phyloP scores from a whole-genome alignment of 2,113 vertebrate species.

The Bucco capensis region DNA sequence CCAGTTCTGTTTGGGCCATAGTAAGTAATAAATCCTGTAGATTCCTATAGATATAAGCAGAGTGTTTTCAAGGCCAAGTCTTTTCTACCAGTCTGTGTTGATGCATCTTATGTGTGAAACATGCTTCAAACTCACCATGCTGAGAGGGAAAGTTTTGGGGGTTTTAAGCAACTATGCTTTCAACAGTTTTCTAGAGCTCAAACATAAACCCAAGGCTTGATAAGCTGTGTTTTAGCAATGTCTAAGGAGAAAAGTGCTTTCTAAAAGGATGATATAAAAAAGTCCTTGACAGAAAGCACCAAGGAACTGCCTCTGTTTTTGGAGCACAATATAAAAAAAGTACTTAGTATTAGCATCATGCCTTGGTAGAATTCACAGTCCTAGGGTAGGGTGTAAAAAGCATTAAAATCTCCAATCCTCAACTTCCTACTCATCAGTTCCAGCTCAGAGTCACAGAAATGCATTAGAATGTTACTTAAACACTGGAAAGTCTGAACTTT shows the following conservation, averaged over 20 bases:
- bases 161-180: background rate
- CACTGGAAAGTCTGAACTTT: background rate
- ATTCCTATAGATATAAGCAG: background rate
- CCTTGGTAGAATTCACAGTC: background rate
- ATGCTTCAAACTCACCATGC: background rate
- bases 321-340: background rate
- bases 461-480: too few relatives aligned
- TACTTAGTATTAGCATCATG: background rate
- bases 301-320: background rate
- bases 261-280: background rate
- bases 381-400: background rate
- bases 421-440: background rate
- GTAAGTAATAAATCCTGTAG: background rate
- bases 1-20: background rate
- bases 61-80: background rate
- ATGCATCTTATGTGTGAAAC: background rate
- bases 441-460: too few relatives aligned
- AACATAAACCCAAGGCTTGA: background rate
- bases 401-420: background rate
- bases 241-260: background rate
- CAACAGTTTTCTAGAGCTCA: background rate
- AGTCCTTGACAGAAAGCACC: background rate
- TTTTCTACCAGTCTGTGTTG: background rate
- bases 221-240: background rate
- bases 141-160: background rate